Evolutionary conservation across 2,113 vertebrate species (phyloP).

Genomic region (human): GRCh38 chr16:81622001-81622500

Average conservation of each 20-base stretch:
- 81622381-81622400: background rate
- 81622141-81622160: rapidly evolving
- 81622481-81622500: rapidly evolving
- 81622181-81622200: background rate
- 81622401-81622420: background rate
- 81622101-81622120: rapidly evolving
- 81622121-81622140: background rate
- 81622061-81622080: background rate
- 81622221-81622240: rapidly evolving
- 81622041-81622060: background rate
- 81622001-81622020: background rate
- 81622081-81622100: rapidly evolving
- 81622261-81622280: rapidly evolving
- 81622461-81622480: background rate
- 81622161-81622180: background rate
- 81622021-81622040: background rate
- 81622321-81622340: background rate
- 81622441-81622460: background rate
- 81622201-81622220: rapidly evolving
- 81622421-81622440: background rate
- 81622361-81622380: background rate
- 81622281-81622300: background rate
- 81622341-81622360: background rate
- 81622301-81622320: no score
- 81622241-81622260: background rate